Evolutionary conservation across 2,113 vertebrate species (phyloP).

Genomic region (Coracopsis vasa): DNA sequence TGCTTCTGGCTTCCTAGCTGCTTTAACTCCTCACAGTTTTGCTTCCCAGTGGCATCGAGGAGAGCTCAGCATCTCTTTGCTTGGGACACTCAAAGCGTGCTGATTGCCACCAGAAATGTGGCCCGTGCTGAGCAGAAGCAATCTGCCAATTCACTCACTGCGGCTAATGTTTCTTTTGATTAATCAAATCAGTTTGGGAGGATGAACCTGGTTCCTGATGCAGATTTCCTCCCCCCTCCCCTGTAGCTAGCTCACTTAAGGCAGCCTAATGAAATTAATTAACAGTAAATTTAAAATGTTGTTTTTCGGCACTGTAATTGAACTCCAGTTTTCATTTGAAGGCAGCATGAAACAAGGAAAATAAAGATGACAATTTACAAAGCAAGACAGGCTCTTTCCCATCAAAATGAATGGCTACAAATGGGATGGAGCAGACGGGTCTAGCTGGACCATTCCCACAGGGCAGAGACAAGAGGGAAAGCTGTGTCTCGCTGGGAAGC

Average conservation of each 20-base stretch:
- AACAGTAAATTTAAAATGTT: conserved; percentile 45
- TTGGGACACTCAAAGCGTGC: background rate
- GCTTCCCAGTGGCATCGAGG: fast-evolving
- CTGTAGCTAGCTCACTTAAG: background rate
- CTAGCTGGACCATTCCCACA: background rate
- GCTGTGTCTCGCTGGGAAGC: background rate
- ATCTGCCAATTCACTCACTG: background rate
- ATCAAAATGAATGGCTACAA: fast-evolving
- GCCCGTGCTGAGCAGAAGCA: background rate
- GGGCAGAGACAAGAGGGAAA: background rate
- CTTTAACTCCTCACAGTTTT: background rate
- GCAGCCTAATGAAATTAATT: conserved; percentile 60
- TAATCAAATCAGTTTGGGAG: conserved; percentile 45
- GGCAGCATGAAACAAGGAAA: conserved; percentile 8
- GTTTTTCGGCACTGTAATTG: conserved; percentile 20
- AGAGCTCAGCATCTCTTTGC: background rate
- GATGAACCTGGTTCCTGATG: background rate
- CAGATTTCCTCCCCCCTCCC: background rate
- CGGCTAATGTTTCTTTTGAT: background rate
- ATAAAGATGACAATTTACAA: background rate
- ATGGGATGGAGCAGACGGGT: background rate
- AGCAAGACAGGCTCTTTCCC: background rate
- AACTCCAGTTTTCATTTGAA: conserved; percentile 35
- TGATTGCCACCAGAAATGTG: background rate
- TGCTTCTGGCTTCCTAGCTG: background rate